Base-by-base conservation (phyloP, 2,113 vertebrate species). In the Varanus salvator region DNA sequence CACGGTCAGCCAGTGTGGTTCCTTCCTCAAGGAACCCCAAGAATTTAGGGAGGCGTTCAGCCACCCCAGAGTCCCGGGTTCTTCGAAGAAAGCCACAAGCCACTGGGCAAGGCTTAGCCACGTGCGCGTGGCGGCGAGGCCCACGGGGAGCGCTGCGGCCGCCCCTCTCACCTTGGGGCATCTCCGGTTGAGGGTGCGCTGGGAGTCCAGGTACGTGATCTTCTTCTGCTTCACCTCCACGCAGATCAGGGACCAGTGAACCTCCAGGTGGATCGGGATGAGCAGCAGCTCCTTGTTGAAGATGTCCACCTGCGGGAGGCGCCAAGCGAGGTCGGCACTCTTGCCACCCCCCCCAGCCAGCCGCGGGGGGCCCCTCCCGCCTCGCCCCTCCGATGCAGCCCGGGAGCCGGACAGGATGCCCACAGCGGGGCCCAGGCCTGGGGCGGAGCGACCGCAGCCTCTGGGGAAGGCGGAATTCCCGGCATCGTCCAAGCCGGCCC, bases 131-230 rank as follows among this genome's bases (percentile, higher is more conserved):
- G 8, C 52, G 6, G 50, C 7, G 25, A 3, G 14, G 4, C 23
- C 98, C 98, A 91, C 27, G 50, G 19, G 38, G 52, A 19, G 34
- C 15, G 12, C 64, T 3, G 7, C 27, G 31, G 5, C 7, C 14
- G 76, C 29, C 25, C 38, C 19, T 85, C 89, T 87, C 89, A 98
- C 98, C 98, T 99, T 98, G 91, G 98, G 98, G 93, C 98, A 99
- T 80, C 98, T 97, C 85, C 98, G 97, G 94, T 99, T 99, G 74
- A 99, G 98, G 3, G 98, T 99, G 50, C 98, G 97, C 95, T 99
- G 98, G 17, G 98, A 99, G 95, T 99, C 98, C 66, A 98, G 98
- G 95, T 99, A 99, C 2, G 98, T 98, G 95, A 99, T 98, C 90
- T 97, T 97, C 44, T 97, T 96, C 2, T 87, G 96, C 25, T 96